These are phyloP conservation scores for Dermochelys coriacea DNA, from an alignment of 2,797 vertebrate species.

Conservation along the genomic window DNA sequence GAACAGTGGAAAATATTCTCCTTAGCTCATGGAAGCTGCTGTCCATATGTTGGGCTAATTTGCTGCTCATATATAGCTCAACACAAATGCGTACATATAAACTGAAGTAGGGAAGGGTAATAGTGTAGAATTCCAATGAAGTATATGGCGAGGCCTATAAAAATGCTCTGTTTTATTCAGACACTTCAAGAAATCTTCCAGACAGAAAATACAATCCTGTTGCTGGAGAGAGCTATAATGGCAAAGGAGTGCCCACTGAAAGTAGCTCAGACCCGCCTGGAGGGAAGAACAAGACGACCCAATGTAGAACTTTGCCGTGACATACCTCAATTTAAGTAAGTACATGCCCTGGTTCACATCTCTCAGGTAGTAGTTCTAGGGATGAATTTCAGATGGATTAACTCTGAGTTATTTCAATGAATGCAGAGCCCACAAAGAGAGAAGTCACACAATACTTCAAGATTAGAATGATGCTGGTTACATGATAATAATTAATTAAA, in stretches of 20 bases:
- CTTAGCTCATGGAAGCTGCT: neutral
- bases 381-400: neutral
- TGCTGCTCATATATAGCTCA: neutral
- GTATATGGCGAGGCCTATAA: neutral
- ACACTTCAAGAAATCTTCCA: conserved; percentile 82
- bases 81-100: neutral
- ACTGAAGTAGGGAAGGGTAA: neutral
- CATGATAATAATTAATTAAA: neutral
- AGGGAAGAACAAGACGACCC: conserved; percentile 69
- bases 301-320: conserved; percentile 79
- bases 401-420: neutral
- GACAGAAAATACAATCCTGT: conserved; percentile 78
- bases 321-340: conserved; percentile 77
- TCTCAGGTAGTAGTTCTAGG: neutral
- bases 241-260: conserved; percentile 79
- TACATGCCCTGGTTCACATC: neutral
- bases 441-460: neutral
- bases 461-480: neutral
- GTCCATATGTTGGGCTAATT: neutral
- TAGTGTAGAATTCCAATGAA: neutral
- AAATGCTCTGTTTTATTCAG: conserved; percentile 41
- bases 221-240: conserved; percentile 77
- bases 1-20: neutral
- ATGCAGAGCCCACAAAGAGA: neutral
- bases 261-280: conserved; percentile 78